A percentile compares a stretch with the other conserved stretches of the same genome.
Evolutionary conservation across 2,888 invertebrate species (phyloP).

Genomic region (Pseudanteris insignis): DNA sequence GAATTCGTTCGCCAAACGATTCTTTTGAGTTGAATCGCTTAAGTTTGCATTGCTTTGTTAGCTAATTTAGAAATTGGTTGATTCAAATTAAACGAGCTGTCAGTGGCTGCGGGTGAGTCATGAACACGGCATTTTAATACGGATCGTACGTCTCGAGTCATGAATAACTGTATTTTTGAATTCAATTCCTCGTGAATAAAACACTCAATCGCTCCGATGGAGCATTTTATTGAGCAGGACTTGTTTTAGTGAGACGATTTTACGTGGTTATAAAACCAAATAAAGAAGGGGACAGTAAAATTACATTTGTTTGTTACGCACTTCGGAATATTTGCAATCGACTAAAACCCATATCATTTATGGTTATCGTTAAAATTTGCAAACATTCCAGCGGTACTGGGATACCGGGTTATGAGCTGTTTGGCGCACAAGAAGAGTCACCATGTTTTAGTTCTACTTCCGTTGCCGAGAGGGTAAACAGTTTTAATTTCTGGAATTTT

Average conservation of each 20-base stretch:
- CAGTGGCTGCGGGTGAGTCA: conserved; percentile 17
- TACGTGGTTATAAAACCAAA: conserved; percentile 41
- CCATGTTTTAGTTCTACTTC: no score
- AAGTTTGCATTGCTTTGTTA: conserved; percentile 25
- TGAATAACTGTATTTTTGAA: conserved; percentile 44
- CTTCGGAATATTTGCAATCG: conserved; percentile 11
- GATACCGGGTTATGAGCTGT: no score
- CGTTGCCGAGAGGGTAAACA: no score
- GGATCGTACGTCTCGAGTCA: conserved; percentile 30
- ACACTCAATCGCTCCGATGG: conserved; percentile 43
- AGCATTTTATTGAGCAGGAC: conserved; percentile 35
- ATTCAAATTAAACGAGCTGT: conserved; percentile 36
- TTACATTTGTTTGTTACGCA: conserved; percentile 29
- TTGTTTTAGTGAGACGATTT: conserved; percentile 26
- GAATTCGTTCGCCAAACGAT: no score
- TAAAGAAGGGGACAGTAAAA: conserved; percentile 39
- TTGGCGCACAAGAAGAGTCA: no score
- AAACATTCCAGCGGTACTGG: conserved; percentile 19
- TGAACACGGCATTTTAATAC: conserved; percentile 34
- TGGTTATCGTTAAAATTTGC: conserved; percentile 27
- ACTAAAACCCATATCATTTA: conserved; percentile 12
- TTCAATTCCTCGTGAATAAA: conserved; percentile 44
- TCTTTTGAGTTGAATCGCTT: conserved; percentile 42
- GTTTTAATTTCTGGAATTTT: no score
- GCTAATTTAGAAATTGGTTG: conserved; percentile 44